A percentile compares a stretch with the other conserved stretches of the same genome.
These are phyloP conservation scores for Ammospiza nelsoni DNA, from an alignment of 2,113 vertebrate species.

Conservation along the genomic window DNA sequence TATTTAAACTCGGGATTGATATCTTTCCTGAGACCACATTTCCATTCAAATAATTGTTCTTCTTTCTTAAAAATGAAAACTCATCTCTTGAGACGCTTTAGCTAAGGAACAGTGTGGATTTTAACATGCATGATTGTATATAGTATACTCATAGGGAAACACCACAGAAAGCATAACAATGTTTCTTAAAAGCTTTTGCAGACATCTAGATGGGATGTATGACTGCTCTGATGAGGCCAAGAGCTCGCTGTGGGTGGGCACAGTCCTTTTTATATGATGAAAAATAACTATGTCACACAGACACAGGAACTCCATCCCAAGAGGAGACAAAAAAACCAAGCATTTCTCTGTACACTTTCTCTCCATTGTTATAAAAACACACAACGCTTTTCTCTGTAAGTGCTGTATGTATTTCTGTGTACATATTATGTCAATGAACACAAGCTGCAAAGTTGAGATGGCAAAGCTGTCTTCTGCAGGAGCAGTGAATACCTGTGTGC, in stretches of 20 bases:
- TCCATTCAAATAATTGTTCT: background rate
- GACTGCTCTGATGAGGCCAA: background rate
- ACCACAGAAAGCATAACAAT: background rate
- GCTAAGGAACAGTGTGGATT: background rate
- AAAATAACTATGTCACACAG: background rate
- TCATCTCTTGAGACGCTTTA: conserved; percentile 1
- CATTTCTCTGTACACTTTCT: background rate
- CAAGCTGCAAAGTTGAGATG: background rate
- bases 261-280: background rate
- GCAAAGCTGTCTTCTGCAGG: background rate
- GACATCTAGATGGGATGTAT: background rate
- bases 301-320: background rate
- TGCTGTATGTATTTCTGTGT: background rate
- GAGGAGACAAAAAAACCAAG: background rate
- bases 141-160: background rate
- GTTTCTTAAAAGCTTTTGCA: background rate
- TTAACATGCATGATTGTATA: background rate
- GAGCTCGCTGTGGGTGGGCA: background rate
- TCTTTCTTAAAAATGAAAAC: background rate
- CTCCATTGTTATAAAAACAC: background rate
- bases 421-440: background rate
- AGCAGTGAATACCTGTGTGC: background rate
- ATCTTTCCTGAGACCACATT: background rate
- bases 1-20: background rate
- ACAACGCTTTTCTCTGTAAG: background rate